Evolutionary conservation across 2,888 invertebrate species (phyloP), one percentile per base, ranked within the genome.

Genomic region (Omphaloscelis lunosa): DNA sequence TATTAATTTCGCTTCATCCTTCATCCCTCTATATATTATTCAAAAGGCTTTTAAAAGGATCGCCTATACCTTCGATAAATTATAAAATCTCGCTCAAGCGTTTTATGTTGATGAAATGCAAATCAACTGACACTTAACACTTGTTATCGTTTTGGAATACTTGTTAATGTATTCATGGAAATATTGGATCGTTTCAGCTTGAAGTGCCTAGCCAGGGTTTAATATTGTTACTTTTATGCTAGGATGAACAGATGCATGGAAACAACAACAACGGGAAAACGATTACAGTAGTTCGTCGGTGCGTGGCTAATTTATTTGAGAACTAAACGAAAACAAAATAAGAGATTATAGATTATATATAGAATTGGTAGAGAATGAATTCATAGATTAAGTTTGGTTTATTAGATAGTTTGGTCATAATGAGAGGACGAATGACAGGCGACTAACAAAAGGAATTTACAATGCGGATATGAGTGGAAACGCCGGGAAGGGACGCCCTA

Each of bases 31-130:
- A 86, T 92, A 92, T 92, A 93, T 93, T 92, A 94, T 94, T 94
- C 89, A 93, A 90, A 89, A 89, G 86, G 92, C 89, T 91, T 90
- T 91, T 89, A 90, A 90, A 92, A 90, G 92, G 92, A 92, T 93
- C 91, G 91, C 78, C 89, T 90, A 81, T 80, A 89, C 91, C 91
- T 92, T 86, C 92, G 91, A 93, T 93, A 92, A 93, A 93, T 93
- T 93, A 92, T 93, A 92, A 93, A 93, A 93, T 93, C 91, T 88
- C 82, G 83, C 85, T 87, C 82, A 83, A 90, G 86, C 88, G 89
- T 86, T 91, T 90, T 90, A 89, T 90, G 93, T 90, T 92, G 91
- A 93, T 92, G 91, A 89, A 90, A 93, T 93, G 92, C 90, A 93
- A 93, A 94, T 93, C 88, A 84, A 77, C 85, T 88, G 88, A 89